Conservation (phyloP, 2,113 vertebrate genomes). For the Lonchura striata region DNA sequence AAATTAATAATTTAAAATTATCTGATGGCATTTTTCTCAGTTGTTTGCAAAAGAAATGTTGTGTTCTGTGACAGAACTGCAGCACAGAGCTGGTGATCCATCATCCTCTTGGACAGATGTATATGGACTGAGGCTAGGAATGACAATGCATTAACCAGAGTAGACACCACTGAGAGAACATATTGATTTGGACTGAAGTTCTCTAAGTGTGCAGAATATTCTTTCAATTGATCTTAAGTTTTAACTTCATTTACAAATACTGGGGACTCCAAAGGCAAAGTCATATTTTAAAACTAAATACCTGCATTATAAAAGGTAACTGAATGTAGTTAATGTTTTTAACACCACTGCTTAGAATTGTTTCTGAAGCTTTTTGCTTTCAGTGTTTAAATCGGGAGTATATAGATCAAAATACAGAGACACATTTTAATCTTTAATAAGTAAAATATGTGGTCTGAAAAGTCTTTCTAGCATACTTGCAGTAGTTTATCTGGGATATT, state of each 20-base stretch:
- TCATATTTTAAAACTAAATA: not conserved
- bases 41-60: not conserved
- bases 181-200: not conserved
- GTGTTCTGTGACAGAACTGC: not conserved
- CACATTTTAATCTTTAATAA: not conserved
- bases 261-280: not conserved
- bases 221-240: not conserved
- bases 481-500: not conserved
- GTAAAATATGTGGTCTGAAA: not conserved
- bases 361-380: not conserved
- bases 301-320: not conserved
- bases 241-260: not conserved
- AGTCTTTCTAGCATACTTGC: not conserved
- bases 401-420: not conserved
- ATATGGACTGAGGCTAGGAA: not conserved
- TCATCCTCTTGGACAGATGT: not conserved
- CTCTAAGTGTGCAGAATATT: not conserved
- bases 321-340: not conserved
- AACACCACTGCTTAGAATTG: not conserved
- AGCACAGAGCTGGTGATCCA: not conserved
- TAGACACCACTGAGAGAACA: not conserved
- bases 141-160: not conserved
- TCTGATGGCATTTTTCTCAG: not conserved
- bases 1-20: not conserved
- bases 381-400: not conserved